Conservation (phyloP, 2,797 vertebrate species). For the Ptychobarbus kaznakovi region DNA sequence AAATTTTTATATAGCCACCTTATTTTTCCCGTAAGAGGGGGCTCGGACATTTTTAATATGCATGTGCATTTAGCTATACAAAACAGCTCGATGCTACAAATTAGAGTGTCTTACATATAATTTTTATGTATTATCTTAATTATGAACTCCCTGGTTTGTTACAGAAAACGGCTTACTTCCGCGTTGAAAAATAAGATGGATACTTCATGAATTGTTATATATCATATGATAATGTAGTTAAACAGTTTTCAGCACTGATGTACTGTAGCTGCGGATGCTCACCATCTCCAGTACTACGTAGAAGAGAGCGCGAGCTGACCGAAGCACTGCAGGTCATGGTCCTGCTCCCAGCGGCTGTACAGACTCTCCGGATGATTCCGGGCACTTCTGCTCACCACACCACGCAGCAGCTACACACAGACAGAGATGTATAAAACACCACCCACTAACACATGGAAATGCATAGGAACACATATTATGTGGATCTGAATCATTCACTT, state of each 20-base stretch:
- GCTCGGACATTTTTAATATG: too few species aligned
- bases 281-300: slow-evolving; percentile 99
- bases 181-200: not conserved
- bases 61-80: too few species aligned
- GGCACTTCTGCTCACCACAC: slow-evolving; percentile 92
- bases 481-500: not conserved
- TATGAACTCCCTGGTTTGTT: not conserved
- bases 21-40: too few species aligned
- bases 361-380: slow-evolving; percentile 89
- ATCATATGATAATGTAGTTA: not conserved
- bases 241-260: not conserved
- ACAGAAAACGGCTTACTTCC: not conserved
- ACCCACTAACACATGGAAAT: not conserved
- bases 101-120: not conserved
- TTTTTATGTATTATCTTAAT: not conserved
- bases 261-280: slow-evolving; percentile 56
- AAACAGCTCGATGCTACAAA: too few species aligned
- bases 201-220: too few species aligned
- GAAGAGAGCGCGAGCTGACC: slow-evolving; percentile 90
- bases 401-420: slow-evolving; percentile 83
- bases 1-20: not conserved
- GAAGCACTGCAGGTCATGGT: slow-evolving; percentile 90
- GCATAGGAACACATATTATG: not conserved
- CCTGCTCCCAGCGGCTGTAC: slow-evolving; percentile 97
- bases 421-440: slow-evolving; percentile 39